Percentiles rank a stretch among this genome's conserved stretches.
phyloP scores from a whole-genome alignment of 1,140 invertebrate species.

The Dreissena polymorpha region DNA sequence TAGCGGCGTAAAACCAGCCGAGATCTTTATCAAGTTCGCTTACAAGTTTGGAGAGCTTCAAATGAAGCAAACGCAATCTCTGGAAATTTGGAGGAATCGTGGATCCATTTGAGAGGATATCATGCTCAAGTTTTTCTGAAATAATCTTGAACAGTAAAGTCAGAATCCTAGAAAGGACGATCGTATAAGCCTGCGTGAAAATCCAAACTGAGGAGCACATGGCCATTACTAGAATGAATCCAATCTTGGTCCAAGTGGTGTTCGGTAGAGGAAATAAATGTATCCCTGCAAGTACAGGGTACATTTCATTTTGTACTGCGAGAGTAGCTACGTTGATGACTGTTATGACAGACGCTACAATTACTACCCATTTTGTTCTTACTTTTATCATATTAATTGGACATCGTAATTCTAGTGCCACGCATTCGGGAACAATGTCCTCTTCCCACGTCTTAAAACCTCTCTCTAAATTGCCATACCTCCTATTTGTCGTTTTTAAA shows the following conservation, averaged over 20 bases:
- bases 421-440: slow-evolving; percentile 7
- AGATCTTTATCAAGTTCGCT: slow-evolving; percentile 26
- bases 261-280: too few species aligned
- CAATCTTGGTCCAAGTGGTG: too few species aligned
- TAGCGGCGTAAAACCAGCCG: slow-evolving; percentile 5
- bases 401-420: background rate
- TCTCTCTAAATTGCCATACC: slow-evolving; percentile 11
- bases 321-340: background rate
- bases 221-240: too few species aligned
- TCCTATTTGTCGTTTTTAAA: background rate
- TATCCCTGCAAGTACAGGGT: too few species aligned
- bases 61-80: slow-evolving; percentile 32
- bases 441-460: slow-evolving; percentile 16
- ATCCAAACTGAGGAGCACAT: too few species aligned
- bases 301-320: background rate
- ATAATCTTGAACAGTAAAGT: too few species aligned
- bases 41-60: slow-evolving; percentile 36
- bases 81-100: slow-evolving; percentile 6
- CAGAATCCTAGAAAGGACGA: too few species aligned
- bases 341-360: background rate
- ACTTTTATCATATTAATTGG: background rate
- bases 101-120: background rate
- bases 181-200: too few species aligned
- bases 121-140: too few species aligned
- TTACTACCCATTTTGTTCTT: background rate